Evolutionary conservation across 2,113 vertebrate genomes (phyloP).

Genomic region (Ellobius talpinus): DNA sequence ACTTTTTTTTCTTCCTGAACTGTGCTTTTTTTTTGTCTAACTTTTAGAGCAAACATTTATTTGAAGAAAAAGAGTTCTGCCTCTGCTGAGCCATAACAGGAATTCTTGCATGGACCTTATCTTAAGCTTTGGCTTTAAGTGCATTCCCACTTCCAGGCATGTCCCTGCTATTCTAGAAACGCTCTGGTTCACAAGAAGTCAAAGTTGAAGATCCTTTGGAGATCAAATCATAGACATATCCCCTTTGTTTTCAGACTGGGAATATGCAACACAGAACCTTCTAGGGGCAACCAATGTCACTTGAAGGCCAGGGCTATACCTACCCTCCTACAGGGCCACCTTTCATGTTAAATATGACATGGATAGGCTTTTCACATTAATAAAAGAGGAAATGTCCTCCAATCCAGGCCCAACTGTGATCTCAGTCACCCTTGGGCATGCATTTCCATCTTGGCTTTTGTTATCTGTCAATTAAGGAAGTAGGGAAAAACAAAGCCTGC

Average conservation of each 20-base stretch:
- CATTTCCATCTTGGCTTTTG: neutral
- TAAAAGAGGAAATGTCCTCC: neutral
- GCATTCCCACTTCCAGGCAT: neutral
- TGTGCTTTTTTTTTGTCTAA: conserved; percentile 20
- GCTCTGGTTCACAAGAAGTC: neutral
- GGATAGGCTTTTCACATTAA: neutral
- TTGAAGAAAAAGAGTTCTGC: neutral
- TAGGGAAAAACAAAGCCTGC: neutral
- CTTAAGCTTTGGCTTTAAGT: neutral
- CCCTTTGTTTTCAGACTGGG: neutral
- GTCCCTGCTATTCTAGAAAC: neutral
- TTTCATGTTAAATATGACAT: neutral
- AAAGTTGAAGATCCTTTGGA: neutral
- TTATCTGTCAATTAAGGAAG: neutral
- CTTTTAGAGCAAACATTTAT: conserved; percentile 20
- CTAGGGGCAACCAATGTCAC: neutral
- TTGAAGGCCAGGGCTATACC: neutral
- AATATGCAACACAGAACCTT: neutral
- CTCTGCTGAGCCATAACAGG: neutral
- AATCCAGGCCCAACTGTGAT: neutral
- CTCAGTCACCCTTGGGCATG: neutral
- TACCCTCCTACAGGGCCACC: neutral
- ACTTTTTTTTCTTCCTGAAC: neutral
- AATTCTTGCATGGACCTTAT: neutral
- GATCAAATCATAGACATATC: neutral